Evolutionary conservation across 2,888 invertebrate species (phyloP).

Genomic region (Ellobium chinense): DNA sequence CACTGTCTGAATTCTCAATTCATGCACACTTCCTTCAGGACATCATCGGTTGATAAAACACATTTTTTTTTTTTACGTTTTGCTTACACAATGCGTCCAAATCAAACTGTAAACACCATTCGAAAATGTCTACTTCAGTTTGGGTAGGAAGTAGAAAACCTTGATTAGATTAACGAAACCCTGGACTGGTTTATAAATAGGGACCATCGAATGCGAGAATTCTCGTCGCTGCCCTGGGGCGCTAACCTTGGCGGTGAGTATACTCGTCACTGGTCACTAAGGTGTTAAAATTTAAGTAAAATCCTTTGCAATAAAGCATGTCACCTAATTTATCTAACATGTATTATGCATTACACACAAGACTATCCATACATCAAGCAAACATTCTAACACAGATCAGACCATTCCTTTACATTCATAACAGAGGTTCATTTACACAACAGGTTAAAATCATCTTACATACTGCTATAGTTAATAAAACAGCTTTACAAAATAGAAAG

Average conservation of each 20-base stretch:
- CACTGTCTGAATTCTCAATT: background rate
- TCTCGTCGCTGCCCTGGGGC: background rate
- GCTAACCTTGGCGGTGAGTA: background rate
- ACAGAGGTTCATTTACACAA: too few relatives aligned
- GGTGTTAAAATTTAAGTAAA: background rate
- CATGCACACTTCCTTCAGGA: background rate
- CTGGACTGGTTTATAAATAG: background rate
- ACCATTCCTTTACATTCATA: too few relatives aligned
- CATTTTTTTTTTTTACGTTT: background rate
- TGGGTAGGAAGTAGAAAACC: background rate
- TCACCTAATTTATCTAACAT: too few relatives aligned
- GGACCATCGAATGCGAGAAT: background rate
- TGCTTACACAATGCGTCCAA: background rate
- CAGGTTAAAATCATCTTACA: too few relatives aligned
- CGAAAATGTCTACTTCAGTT: background rate
- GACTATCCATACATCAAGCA: too few relatives aligned
- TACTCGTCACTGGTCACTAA: background rate
- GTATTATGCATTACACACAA: too few relatives aligned
- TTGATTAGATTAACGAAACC: background rate
- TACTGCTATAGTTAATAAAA: too few relatives aligned
- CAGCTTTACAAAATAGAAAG: too few relatives aligned
- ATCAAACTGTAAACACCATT: background rate
- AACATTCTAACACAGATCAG: too few relatives aligned
- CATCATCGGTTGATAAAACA: background rate
- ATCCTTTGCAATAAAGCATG: too few relatives aligned